These are phyloP conservation scores for Athene cunicularia DNA, from an alignment of 2,113 vertebrate genomes.

Conservation along the genomic window DNA sequence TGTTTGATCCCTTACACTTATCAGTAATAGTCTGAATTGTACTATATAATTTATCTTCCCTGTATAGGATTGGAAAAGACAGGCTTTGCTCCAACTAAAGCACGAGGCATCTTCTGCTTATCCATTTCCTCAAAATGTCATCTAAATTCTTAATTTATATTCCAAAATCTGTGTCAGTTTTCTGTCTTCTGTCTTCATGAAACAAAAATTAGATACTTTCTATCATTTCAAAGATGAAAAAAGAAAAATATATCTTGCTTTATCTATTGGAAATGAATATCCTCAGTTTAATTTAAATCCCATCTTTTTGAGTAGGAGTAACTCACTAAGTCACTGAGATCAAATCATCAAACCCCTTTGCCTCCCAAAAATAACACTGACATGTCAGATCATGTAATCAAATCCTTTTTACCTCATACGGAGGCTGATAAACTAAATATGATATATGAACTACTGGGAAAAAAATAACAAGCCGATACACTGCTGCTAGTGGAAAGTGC, in stretches of 20 bases:
- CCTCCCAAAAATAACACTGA: not conserved
- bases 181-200: conserved; percentile 44
- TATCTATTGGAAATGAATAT: conserved; percentile 61
- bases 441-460: not conserved
- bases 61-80: conserved; percentile 54
- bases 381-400: not conserved
- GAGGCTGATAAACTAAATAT: not conserved
- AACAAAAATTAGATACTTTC: conserved; percentile 56
- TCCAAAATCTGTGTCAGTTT: conserved; percentile 52
- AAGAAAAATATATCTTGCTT: conserved; percentile 40
- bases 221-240: conserved; percentile 50
- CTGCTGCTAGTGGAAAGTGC: not conserved
- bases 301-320: conserved; percentile 22
- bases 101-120: conserved; percentile 28
- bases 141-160: conserved; percentile 74
- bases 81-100: conserved; percentile 35
- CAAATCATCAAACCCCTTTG: not conserved
- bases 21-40: conserved; percentile 67
- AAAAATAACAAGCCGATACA: not conserved
- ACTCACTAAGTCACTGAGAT: conserved; percentile 24
- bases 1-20: conserved; percentile 67
- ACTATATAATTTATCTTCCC: conserved; percentile 46
- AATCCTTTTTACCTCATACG: not conserved
- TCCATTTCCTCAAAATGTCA: conserved; percentile 68
- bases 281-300: conserved; percentile 65